Base-by-base conservation (phyloP, 2,888 invertebrate species). In the Dolichomitus sp. region DNA sequence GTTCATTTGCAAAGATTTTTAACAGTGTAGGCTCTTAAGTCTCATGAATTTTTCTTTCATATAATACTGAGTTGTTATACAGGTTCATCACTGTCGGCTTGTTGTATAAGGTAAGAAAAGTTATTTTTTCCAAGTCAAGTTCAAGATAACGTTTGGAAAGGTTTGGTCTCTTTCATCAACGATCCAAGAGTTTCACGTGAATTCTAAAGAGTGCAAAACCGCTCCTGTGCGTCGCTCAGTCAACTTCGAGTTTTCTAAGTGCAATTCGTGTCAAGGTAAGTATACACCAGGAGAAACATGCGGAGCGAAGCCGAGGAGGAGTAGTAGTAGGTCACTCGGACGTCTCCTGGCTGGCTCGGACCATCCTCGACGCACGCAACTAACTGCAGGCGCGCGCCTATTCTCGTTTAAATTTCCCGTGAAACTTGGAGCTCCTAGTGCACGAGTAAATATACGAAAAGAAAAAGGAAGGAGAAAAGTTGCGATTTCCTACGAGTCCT, bases 181-280 rank as follows among this genome's bases (percentile, higher is more conserved):
- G n/a, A 50, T 40, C 9, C 72, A 9, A 11, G 69, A 65, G 66
- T 73, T 73, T 73, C 73, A 73, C 79, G 73, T 68, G 52, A 68
- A 68, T 74, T 73, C 66, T 66, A 59, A 17, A 33, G 30, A 59
- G n/a, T 9, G 30, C 9, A 59, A 40, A 66, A 59, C 50, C 66
- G 78, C 65, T 66, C 40, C 14, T 52, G 12, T 48, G 63, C 52
- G 45, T 5, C 57, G 27, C 37, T 65, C 57, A 17, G 33, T 40
- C 70, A 37, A 72, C 70, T 37, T 14, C 61, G 73, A 76, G 59
- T 84, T 84, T 84, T 74, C 75, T 66, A 76, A 69, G 72, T 75
- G 79, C 52, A 80, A 84, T 84, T 80, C 69, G 80, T 83, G 84
- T 84, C 84, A 83, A 84, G 84, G 83, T 68, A 61, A 83, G 79